Evolutionary conservation across 2,888 invertebrate species (phyloP).

Genomic region (Abrostola tripartita): DNA sequence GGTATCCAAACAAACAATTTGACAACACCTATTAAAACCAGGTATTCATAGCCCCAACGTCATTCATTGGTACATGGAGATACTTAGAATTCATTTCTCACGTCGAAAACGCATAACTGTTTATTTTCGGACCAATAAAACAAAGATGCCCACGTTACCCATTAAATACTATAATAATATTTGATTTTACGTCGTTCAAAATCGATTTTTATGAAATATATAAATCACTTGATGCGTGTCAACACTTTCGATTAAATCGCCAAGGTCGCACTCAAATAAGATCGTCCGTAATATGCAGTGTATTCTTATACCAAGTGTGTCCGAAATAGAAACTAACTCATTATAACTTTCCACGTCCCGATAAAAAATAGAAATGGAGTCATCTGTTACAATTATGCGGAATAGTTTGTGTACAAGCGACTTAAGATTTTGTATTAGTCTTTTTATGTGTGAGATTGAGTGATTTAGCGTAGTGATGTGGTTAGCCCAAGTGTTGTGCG

Average conservation of each 20-base stretch:
- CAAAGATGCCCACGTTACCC: slow-evolving; percentile 72
- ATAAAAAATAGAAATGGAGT: slow-evolving; percentile 84
- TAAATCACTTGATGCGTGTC: slow-evolving; percentile 82
- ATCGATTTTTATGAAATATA: slow-evolving; percentile 76
- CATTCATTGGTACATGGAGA: slow-evolving; percentile 50
- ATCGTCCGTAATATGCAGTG: slow-evolving; percentile 68
- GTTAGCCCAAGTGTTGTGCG: slow-evolving; percentile 44
- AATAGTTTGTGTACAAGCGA: slow-evolving; percentile 59
- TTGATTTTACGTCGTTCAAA: slow-evolving; percentile 78
- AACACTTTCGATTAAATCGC: slow-evolving; percentile 84
- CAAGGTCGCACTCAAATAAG: slow-evolving; percentile 77
- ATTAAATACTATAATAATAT: slow-evolving; percentile 77
- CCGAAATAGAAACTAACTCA: slow-evolving; percentile 82
- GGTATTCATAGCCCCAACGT: slow-evolving; percentile 53
- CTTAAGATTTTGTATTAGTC: slow-evolving; percentile 58
- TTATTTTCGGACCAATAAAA: slow-evolving; percentile 75
- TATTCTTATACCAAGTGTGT: slow-evolving; percentile 83
- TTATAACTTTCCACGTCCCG: slow-evolving; percentile 82
- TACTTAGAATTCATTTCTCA: slow-evolving; percentile 60
- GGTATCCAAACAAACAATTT: slow-evolving; percentile 42
- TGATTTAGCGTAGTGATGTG: slow-evolving; percentile 60
- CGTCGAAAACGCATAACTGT: slow-evolving; percentile 60
- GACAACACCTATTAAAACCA: slow-evolving; percentile 57
- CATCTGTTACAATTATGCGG: slow-evolving; percentile 77
- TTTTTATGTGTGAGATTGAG: slow-evolving; percentile 63